phyloP scores from a whole-genome alignment of 2,113 vertebrate species.

The Platysternon megacephalum region DNA sequence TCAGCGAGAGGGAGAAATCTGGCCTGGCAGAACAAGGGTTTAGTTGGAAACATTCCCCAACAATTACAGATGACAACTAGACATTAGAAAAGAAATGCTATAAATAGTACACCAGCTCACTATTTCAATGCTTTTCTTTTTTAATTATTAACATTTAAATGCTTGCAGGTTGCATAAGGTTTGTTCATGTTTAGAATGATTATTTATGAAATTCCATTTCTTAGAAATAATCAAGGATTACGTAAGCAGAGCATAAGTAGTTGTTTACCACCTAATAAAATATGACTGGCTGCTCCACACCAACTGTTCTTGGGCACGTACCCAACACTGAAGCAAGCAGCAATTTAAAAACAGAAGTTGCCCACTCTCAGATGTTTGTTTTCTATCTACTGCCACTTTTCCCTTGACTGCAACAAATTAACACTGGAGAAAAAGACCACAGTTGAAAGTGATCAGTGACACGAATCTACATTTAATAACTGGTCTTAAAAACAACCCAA shows the following conservation, averaged over 20 bases:
- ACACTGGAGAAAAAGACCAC: rapidly evolving
- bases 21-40: not conserved
- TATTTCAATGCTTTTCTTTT: not conserved
- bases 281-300: not conserved
- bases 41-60: not conserved
- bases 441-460: not conserved
- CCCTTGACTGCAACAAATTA: not conserved
- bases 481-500: not conserved
- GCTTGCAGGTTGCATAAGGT: not conserved
- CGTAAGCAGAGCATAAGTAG: not conserved
- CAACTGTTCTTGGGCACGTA: not conserved
- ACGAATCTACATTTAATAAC: not conserved
- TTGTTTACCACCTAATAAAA: not conserved
- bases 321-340: not conserved
- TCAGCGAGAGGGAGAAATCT: not conserved
- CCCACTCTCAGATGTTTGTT: not conserved
- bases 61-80: not conserved
- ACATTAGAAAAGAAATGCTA: not conserved
- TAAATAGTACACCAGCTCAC: not conserved
- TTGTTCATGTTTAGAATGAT: not conserved
- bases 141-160: not conserved
- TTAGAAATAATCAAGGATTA: not conserved
- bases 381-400: not conserved
- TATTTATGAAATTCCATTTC: not conserved
- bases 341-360: not conserved